phyloP scores from a whole-genome alignment of 2,113 vertebrate genomes.

The Syrrhaptes paradoxus region DNA sequence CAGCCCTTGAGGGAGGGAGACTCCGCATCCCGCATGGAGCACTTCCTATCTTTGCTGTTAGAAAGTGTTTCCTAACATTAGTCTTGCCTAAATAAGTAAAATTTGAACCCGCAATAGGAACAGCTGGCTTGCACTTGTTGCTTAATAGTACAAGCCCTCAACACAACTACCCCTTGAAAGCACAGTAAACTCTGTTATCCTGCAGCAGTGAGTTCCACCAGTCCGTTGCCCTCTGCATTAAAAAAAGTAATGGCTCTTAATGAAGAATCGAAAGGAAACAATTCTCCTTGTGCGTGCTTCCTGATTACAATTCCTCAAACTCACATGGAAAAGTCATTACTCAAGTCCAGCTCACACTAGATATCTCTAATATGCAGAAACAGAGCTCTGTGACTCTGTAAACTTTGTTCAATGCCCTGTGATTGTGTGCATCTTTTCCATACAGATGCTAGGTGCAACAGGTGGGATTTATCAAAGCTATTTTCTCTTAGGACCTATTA shows the following conservation, averaged over 20 bases:
- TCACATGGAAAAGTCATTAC: not conserved
- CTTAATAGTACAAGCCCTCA: not conserved
- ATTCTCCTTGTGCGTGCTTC: not conserved
- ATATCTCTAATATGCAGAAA: not conserved
- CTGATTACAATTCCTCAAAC: not conserved
- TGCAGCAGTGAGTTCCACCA: not conserved
- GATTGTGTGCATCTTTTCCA: not conserved
- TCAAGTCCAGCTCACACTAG: not conserved
- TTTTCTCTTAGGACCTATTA: not conserved
- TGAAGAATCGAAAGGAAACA: not conserved
- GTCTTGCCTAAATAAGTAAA: not conserved
- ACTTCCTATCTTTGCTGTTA: not conserved
- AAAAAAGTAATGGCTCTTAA: not conserved
- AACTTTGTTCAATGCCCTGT: not conserved
- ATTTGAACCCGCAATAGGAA: not conserved
- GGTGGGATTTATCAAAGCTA: not conserved
- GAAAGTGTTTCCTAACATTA: not conserved
- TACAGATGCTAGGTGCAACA: not conserved
- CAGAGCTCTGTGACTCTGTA: not conserved
- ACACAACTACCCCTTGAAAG: not conserved
- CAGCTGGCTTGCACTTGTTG: not conserved
- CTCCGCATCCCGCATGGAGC: fast-evolving
- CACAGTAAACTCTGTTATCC: not conserved
- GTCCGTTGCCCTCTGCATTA: not conserved
- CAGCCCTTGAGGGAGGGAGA: not conserved